phyloP scores from a whole-genome alignment of 2,888 invertebrate genomes.

The Teinopalpus imperialis region DNA sequence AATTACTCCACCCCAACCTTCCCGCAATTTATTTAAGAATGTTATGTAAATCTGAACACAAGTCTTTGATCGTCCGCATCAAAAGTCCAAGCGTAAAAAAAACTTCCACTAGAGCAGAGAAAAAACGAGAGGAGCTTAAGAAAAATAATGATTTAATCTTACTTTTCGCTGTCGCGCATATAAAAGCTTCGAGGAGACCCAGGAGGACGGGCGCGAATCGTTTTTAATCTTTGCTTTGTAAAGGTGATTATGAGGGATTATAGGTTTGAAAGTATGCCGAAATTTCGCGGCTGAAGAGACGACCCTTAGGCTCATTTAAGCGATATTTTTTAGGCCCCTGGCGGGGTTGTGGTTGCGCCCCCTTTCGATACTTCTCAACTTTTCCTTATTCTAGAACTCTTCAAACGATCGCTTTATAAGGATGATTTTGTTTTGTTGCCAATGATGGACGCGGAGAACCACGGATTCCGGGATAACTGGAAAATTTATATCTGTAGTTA shows the following conservation, averaged over 20 bases:
- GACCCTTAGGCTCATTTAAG: conserved; percentile 69
- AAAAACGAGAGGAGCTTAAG: conserved; percentile 78
- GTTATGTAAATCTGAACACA: conserved; percentile 82
- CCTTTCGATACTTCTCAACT: conserved; percentile 67
- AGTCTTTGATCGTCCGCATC: conserved; percentile 81
- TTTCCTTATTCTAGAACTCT: conserved; percentile 69
- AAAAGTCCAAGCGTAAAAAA: conserved; percentile 77
- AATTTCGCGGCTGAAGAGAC: conserved; percentile 73
- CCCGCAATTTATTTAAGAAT: conserved; percentile 80
- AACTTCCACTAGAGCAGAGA: conserved; percentile 69
- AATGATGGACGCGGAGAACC: conserved; percentile 46
- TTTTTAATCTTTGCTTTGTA: conserved; percentile 84
- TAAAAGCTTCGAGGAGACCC: conserved; percentile 48
- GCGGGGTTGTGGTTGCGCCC: conserved; percentile 70
- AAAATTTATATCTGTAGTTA: background rate
- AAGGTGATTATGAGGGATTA: conserved; percentile 83
- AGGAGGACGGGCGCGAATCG: conserved; percentile 70
- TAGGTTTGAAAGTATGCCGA: conserved; percentile 82
- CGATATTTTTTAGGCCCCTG: conserved; percentile 73
- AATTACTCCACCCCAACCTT: conserved; percentile 54
- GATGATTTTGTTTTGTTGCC: conserved; percentile 61
- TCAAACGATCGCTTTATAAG: conserved; percentile 72
- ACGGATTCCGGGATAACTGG: conserved; percentile 52
- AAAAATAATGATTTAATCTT: conserved; percentile 84
- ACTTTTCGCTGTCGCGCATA: conserved; percentile 80